phyloP scores from a whole-genome alignment of 2,888 invertebrate species.

The Melolontha melolontha region DNA sequence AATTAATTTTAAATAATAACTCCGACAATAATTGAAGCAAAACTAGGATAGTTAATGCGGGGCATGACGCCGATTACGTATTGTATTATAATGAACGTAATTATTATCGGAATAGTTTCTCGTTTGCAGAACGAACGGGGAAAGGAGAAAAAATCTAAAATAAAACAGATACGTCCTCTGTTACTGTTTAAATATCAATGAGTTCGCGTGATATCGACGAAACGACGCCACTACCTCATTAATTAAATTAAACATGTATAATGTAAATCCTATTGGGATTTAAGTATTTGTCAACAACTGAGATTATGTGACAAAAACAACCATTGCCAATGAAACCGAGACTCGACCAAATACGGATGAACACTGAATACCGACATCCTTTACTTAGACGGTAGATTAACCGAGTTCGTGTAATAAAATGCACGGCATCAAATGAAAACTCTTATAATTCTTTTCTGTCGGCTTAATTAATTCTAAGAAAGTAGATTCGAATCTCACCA shows the following conservation, averaged over 20 bases:
- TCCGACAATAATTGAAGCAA: too few species aligned
- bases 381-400: slow-evolving; percentile 52
- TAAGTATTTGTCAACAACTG: slow-evolving; percentile 63
- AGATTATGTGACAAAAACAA: slow-evolving; percentile 63
- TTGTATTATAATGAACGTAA: too few species aligned
- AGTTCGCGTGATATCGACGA: slow-evolving; percentile 54
- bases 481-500: slow-evolving; percentile 33
- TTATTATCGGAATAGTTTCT: too few species aligned
- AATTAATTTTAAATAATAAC: too few species aligned
- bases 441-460: slow-evolving; percentile 46
- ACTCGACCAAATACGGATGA: slow-evolving; percentile 59
- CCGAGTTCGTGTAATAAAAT: slow-evolving; percentile 55
- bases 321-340: slow-evolving; percentile 58
- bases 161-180: slow-evolving; percentile 29
- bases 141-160: not conserved
- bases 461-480: slow-evolving; percentile 30
- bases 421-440: slow-evolving; percentile 55
- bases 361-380: slow-evolving; percentile 60
- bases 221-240: slow-evolving; percentile 59
- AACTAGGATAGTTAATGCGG: too few species aligned
- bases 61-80: too few species aligned
- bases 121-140: not conserved
- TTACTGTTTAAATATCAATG: slow-evolving; percentile 59
- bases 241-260: slow-evolving; percentile 63
- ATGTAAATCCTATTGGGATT: slow-evolving; percentile 61